Evolutionary conservation across 2,888 invertebrate genomes (phyloP).

Genomic region (Ophonus ardosiacus): DNA sequence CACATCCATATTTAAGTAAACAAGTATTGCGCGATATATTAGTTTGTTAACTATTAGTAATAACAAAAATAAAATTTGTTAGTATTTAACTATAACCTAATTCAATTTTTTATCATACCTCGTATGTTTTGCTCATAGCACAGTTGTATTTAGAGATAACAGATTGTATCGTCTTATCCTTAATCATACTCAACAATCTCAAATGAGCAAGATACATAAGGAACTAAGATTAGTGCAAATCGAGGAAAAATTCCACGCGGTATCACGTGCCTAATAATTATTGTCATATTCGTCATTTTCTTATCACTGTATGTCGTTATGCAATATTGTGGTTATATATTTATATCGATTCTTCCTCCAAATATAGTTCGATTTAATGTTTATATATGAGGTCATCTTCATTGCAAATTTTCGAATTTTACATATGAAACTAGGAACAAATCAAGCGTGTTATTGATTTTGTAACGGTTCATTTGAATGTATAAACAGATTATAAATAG

Average conservation of each 20-base stretch:
- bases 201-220: conserved; percentile 10
- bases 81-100: neutral
- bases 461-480: neutral
- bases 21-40: neutral
- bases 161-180: neutral
- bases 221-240: neutral
- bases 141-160: conserved; percentile 12
- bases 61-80: neutral
- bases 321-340: neutral
- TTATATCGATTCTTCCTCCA: neutral
- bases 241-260: neutral
- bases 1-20: neutral
- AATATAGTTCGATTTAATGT: neutral
- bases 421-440: neutral
- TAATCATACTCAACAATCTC: conserved; percentile 3
- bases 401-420: conserved; percentile 5
- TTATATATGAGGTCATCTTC: neutral
- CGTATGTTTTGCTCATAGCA: conserved; percentile 35
- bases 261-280: conserved; percentile 27
- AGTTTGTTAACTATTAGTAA: neutral
- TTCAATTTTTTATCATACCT: conserved; percentile 8
- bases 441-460: conserved; percentile 5
- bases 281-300: conserved; percentile 12
- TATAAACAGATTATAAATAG: neutral
- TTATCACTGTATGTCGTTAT: conserved; percentile 17